Conservation (phyloP, 1,140 invertebrate species). For the Vollenhovia emeryi region DNA sequence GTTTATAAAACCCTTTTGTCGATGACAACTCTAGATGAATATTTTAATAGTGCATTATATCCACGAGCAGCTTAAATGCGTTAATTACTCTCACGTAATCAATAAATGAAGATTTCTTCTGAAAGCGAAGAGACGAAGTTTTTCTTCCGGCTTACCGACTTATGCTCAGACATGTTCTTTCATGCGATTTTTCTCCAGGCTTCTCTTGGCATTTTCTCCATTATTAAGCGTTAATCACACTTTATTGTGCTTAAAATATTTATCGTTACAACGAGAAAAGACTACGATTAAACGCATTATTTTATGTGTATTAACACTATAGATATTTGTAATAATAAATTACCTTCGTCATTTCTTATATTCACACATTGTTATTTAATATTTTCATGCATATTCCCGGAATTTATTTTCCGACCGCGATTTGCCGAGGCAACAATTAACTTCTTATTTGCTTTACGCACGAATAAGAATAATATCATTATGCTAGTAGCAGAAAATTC, state of each 20-base stretch:
- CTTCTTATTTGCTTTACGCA: neutral
- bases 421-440: neutral
- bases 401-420: neutral
- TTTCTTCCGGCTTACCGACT: neutral
- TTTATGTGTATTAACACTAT: slow-evolving; percentile 7
- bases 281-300: neutral
- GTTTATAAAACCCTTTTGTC: neutral
- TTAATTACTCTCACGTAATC: neutral
- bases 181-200: neutral
- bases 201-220: neutral
- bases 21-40: neutral
- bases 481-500: neutral
- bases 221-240: neutral
- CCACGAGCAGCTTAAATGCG: neutral
- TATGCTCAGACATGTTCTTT: neutral
- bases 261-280: neutral
- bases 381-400: neutral
- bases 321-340: slow-evolving; percentile 4
- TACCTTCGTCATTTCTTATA: neutral
- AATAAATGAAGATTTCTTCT: slow-evolving; percentile 13
- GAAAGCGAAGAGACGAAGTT: neutral
- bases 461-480: neutral
- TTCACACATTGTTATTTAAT: neutral
- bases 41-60: neutral
- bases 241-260: neutral